Conservation (phyloP, 2,888 invertebrate species). For the Mystacides longicornis region DNA sequence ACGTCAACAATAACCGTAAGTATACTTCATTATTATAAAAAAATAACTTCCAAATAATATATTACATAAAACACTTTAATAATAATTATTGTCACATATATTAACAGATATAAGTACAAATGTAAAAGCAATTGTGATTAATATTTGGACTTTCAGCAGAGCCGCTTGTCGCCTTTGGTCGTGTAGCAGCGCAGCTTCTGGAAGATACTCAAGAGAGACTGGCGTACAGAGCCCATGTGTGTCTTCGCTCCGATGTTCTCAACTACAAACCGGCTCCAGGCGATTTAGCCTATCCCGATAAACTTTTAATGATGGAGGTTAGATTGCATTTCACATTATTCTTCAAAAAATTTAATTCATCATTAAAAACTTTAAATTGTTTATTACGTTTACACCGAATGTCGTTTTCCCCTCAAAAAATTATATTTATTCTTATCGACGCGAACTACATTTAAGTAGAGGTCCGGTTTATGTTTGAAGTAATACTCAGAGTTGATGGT, state of each 20-base stretch:
- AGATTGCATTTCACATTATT: not conserved
- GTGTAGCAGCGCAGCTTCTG: constrained; percentile 70
- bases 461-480: not conserved
- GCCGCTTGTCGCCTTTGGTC: constrained; percentile 69
- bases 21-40: constrained; percentile 10
- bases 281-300: constrained; percentile 96
- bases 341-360: not conserved
- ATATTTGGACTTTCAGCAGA: constrained; percentile 42
- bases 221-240: constrained; percentile 91
- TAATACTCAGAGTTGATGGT: not conserved
- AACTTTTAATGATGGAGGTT: constrained; percentile 95
- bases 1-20: constrained; percentile 76
- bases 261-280: constrained; percentile 85
- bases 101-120: not conserved
- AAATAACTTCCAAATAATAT: too few species aligned
- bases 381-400: not conserved
- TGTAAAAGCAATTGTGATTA: not conserved
- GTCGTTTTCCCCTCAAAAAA: not conserved
- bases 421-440: not conserved
- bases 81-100: not conserved
- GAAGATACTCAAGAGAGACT: constrained; percentile 95
- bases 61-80: not conserved
- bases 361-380: not conserved
- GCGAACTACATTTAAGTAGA: not conserved
- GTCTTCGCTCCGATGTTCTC: constrained; percentile 85